Evolutionary conservation across 2,113 vertebrate species (phyloP).

Genomic region (Diglossa brunneiventris): DNA sequence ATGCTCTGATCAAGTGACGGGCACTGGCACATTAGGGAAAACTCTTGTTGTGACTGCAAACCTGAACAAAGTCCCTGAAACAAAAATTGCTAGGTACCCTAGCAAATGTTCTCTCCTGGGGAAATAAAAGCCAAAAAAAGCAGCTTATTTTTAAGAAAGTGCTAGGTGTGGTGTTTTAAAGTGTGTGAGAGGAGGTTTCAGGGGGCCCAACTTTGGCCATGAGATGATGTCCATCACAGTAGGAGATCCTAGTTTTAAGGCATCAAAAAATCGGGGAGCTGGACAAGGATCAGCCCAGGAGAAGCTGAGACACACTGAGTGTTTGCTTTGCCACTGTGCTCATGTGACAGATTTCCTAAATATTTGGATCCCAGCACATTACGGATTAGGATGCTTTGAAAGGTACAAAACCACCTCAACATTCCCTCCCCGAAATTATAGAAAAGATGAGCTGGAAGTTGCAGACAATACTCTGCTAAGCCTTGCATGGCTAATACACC

Average conservation of each 20-base stretch:
- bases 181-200: neutral
- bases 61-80: neutral
- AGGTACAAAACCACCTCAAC: neutral
- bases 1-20: neutral
- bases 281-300: neutral
- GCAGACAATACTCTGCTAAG: neutral
- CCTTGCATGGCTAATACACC: neutral
- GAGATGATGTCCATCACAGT: neutral
- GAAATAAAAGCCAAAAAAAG: neutral
- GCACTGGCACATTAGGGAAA: neutral
- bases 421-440: neutral
- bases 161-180: neutral
- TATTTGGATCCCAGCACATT: neutral
- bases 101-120: neutral
- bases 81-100: neutral
- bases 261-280: neutral
- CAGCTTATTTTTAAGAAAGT: neutral
- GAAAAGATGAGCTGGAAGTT: neutral
- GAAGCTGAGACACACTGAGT: rapidly evolving
- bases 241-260: neutral
- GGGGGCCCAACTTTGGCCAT: rapidly evolving
- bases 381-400: neutral
- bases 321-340: neutral
- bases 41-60: neutral
- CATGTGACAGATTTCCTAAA: rapidly evolving